These are phyloP conservation scores for Cervus canadensis DNA, from an alignment of 2,113 vertebrate species.

Conservation along the genomic window DNA sequence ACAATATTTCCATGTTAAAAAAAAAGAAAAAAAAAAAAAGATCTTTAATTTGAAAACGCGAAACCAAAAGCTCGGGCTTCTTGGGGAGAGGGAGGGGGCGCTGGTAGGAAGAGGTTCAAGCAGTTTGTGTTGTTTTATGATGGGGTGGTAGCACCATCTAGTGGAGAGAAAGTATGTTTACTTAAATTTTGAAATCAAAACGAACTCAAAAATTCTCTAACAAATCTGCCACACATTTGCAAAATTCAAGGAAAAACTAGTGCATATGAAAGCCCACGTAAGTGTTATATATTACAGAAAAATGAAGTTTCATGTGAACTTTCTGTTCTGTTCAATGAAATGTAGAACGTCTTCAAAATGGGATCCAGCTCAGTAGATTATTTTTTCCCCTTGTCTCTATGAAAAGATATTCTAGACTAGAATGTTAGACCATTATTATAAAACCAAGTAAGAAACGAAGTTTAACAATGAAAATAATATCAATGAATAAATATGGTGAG, in stretches of 20 bases:
- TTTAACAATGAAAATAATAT: neutral
- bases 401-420: neutral
- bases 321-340: neutral
- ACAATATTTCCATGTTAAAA: neutral
- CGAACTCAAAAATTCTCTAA: neutral
- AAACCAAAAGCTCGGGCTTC: neutral
- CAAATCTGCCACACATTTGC: neutral
- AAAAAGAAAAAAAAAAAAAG: too few species aligned
- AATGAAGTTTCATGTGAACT: neutral
- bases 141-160: constrained; percentile 65
- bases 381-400: neutral
- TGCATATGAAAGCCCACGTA: neutral
- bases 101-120: rapidly evolving
- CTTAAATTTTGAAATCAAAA: neutral
- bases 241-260: neutral
- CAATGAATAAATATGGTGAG: neutral
- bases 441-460: neutral
- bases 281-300: neutral
- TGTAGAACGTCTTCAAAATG: neutral
- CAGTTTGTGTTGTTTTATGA: neutral
- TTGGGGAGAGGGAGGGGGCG: neutral
- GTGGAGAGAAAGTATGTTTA: constrained; percentile 38
- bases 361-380: neutral
- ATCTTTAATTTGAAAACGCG: neutral
- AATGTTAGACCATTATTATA: neutral